Evolutionary conservation across 1,140 invertebrate species (phyloP).

Genomic region (Drosophila orosa): DNA sequence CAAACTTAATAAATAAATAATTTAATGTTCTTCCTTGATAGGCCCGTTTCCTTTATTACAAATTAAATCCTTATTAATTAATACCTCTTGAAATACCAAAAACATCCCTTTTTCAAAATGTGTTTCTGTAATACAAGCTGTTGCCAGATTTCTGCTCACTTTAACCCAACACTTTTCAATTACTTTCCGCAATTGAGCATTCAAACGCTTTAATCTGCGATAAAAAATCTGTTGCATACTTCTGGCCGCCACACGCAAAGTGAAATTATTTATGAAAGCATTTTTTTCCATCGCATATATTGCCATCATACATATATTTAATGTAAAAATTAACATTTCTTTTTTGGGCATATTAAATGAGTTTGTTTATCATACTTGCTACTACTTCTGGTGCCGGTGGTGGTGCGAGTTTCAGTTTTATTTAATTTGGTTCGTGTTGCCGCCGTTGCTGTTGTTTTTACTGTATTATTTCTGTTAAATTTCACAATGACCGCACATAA

Average conservation of each 20-base stretch:
- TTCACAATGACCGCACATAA: constrained; percentile 69
- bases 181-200: constrained; percentile 36
- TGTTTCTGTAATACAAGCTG: neutral
- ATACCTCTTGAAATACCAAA: neutral
- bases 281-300: neutral
- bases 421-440: constrained; percentile 11
- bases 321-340: constrained; percentile 40
- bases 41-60: neutral
- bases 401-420: constrained; percentile 1
- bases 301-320: constrained; percentile 14
- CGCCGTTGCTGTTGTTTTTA: constrained; percentile 2
- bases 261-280: constrained; percentile 22
- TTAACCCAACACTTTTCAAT: constrained; percentile 26
- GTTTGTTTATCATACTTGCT: constrained; percentile 17
- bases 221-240: constrained; percentile 39
- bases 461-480: constrained; percentile 31
- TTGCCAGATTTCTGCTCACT: constrained; percentile 21
- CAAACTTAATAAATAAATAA: neutral
- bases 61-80: neutral
- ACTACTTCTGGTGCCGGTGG: neutral
- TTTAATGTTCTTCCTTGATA: no score
- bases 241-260: neutral
- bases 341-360: constrained; percentile 28
- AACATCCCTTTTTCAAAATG: constrained; percentile 2
- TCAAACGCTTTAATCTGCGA: constrained; percentile 31